Conservation (phyloP, 53 echinoderm and acorn worm species). For the Stichopus horrens region DNA sequence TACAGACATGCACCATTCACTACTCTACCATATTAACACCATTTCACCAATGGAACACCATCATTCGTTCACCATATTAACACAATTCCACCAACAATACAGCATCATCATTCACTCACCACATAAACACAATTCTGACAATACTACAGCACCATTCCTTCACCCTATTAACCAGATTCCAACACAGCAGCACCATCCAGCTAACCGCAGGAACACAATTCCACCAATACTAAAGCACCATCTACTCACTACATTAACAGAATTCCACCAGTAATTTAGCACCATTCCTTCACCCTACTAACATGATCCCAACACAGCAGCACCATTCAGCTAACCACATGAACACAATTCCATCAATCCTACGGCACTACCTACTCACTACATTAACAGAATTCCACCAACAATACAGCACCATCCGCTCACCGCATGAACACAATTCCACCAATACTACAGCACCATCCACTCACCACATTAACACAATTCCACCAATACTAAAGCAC, state of each 20-base stretch:
- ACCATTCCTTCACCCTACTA: slow-evolving; percentile 59
- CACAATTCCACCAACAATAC: neutral
- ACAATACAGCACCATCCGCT: no score
- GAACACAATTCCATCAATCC: no score
- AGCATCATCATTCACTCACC: neutral
- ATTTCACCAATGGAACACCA: neutral
- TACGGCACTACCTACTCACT: no score
- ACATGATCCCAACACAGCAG: neutral
- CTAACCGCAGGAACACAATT: no score
- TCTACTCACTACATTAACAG: neutral
- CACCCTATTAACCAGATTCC: neutral
- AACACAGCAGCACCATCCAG: neutral
- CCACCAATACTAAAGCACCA: neutral
- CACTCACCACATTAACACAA: neutral
- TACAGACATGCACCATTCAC: no score
- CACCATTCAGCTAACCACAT: no score
- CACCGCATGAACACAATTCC: no score
- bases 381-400: no score
- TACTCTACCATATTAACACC: no score
- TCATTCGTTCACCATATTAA: neutral
- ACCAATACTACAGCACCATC: neutral
- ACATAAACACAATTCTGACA: neutral
- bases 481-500: neutral
- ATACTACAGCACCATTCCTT: neutral
- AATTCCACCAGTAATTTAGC: no score